Percentiles rank a stretch among this genome's conserved stretches.
Evolutionary conservation across 1,140 invertebrate genomes (phyloP).

Genomic region (Drosophila melanogaster): Release_6_plus_ISO1_MT NT_033779.5:17246501-17247000

Average conservation of each 20-base stretch:
- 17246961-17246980: slow-evolving; percentile 50
- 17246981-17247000: slow-evolving; percentile 22
- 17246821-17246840: slow-evolving; percentile 72
- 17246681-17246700: not conserved
- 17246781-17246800: slow-evolving; percentile 51
- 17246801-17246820: slow-evolving; percentile 55
- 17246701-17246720: slow-evolving; percentile 51
- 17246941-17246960: slow-evolving; percentile 68
- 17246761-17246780: slow-evolving; percentile 2
- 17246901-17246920: slow-evolving; percentile 16
- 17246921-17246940: slow-evolving; percentile 40
- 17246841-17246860: slow-evolving; percentile 37
- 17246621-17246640: too few relatives aligned
- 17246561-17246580: not conserved
- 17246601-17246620: not conserved
- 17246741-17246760: not conserved
- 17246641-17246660: slow-evolving; percentile 14
- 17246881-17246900: slow-evolving; percentile 12
- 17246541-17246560: not conserved
- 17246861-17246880: not conserved
- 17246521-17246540: not conserved
- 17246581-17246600: not conserved
- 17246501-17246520: slow-evolving; percentile 50
- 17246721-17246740: slow-evolving; percentile 11
- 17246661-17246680: slow-evolving; percentile 52